Percentiles rank a stretch among this genome's conserved stretches.
Evolutionary conservation across 2,113 vertebrate genomes (phyloP).

Genomic region (Guaruba guarouba): DNA sequence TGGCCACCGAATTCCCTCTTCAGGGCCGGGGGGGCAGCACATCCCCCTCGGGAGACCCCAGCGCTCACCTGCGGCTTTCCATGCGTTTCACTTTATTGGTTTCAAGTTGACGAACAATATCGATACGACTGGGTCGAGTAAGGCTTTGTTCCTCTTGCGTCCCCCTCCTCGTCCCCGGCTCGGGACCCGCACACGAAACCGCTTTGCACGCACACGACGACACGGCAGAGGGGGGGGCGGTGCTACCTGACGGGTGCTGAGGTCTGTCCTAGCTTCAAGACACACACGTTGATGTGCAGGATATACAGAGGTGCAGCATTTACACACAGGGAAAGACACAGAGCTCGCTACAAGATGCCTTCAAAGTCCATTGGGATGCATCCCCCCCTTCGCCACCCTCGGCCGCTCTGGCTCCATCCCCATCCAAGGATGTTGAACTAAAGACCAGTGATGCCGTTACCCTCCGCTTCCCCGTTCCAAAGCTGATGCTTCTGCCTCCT

Average conservation of each 20-base stretch:
- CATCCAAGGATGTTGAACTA: not conserved
- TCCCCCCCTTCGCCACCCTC: not conserved
- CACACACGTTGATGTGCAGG: constrained; percentile 56
- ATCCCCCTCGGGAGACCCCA: too few species aligned
- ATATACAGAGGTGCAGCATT: constrained; percentile 69
- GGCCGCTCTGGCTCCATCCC: not conserved
- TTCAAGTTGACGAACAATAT: constrained; percentile 46
- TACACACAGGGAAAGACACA: constrained; percentile 58
- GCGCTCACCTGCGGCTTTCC: not conserved
- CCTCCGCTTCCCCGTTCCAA: too few species aligned
- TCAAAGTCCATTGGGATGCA: not conserved
- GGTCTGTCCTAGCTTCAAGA: constrained; percentile 56
- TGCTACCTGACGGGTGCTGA: constrained; percentile 51
- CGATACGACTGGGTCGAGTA: constrained; percentile 45
- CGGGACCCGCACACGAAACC: not conserved
- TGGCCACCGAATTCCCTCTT: too few species aligned
- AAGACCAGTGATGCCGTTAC: not conserved
- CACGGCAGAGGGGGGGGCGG: not conserved
- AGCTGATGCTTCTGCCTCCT: too few species aligned
- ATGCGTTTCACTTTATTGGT: constrained; percentile 41
- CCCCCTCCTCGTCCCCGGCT: not conserved
- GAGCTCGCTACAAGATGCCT: constrained; percentile 52
- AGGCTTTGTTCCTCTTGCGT: constrained; percentile 65
- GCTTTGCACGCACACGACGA: not conserved
- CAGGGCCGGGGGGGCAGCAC: too few species aligned